Evolutionary conservation across 2,797 vertebrate genomes (phyloP), one percentile per base, ranked within the genome.

Genomic region (Girardinus metallicus): DNA sequence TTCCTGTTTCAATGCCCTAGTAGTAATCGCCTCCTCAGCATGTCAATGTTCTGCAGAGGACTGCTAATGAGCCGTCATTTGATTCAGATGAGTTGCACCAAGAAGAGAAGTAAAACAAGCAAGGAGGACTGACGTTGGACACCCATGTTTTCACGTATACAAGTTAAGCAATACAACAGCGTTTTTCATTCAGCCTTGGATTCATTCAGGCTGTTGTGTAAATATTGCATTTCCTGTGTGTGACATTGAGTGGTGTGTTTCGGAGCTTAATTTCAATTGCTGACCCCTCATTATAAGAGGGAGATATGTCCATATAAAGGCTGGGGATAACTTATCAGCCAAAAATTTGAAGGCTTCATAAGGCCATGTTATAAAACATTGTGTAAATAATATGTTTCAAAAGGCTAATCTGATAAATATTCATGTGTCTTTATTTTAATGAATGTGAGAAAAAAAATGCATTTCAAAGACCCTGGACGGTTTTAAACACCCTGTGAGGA

Each of bases 381-480:
- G 10, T 71, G 41, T 21, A 26, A 77, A 74, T 82, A 75, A 73
- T 57, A 34, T 0, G 5, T 68, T 80, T 75, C 41, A 72, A 75
- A 75, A 74, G 10, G 31, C 62, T 75, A 21, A 75, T 71, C 36
- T 44, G 53, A 84, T 83, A 41, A 60, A 86, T 79, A 57, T 79
- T 77, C 47, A 73, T 73, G 64, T 26, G 11, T 49, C 23, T 81
- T 86, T 82, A 82, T 1, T 16, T 75, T 70, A n/a, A 55, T 55
- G 53, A n/a, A 18, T n/a, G 26, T n/a, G 23, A n/a, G 53, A 51
- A 12, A 36, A 49, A 76, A 87, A 81, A 46, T 3, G 44, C 70
- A 72, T 80, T 82, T 88, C 82, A 87, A 86, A 89, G 75, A 36
- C n/a, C 44, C 43, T 62, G 41, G 5, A 62, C 41, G 36, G 76